Conservation (phyloP, 2,888 invertebrate species). For the Deroplatys truncata region DNA sequence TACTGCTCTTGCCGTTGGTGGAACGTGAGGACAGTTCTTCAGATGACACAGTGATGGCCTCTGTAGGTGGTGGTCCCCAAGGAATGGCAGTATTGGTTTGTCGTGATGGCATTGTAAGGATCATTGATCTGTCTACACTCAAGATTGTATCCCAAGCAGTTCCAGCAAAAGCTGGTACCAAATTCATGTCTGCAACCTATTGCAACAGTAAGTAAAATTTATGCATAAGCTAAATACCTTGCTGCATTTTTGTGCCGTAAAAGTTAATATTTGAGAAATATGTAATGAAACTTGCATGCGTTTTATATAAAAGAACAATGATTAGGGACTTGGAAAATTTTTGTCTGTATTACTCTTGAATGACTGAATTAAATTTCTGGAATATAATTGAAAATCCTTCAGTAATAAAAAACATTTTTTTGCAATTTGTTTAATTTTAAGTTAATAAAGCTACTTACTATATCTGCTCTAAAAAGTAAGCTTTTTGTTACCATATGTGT, state of each 20-base stretch:
- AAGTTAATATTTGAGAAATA: background rate
- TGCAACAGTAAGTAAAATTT: conserved; percentile 64
- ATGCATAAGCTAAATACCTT: background rate
- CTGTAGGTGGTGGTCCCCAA: conserved; percentile 22
- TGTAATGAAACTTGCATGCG: background rate
- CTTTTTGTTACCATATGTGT: too few relatives aligned
- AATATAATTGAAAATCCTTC: too few relatives aligned
- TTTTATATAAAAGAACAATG: background rate
- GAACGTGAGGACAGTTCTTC: conserved; percentile 43
- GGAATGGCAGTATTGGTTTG: conserved; percentile 70
- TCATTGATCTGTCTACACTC: conserved; percentile 68
- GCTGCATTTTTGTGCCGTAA: background rate
- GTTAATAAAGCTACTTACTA: too few relatives aligned
- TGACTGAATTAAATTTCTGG: too few relatives aligned
- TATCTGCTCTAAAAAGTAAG: too few relatives aligned
- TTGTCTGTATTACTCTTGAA: too few relatives aligned
- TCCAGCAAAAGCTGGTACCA: conserved; percentile 55
- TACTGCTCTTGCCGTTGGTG: conserved; percentile 61
- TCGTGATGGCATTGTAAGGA: conserved; percentile 66
- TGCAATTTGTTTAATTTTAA: too few relatives aligned
- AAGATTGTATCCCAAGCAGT: conserved; percentile 63
- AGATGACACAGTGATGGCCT: conserved; percentile 26
- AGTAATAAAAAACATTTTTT: too few relatives aligned
- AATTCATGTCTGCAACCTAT: conserved; percentile 78
- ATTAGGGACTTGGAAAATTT: too few relatives aligned